Conservation (phyloP, 2,113 vertebrate species). For the Aegithalos caudatus region DNA sequence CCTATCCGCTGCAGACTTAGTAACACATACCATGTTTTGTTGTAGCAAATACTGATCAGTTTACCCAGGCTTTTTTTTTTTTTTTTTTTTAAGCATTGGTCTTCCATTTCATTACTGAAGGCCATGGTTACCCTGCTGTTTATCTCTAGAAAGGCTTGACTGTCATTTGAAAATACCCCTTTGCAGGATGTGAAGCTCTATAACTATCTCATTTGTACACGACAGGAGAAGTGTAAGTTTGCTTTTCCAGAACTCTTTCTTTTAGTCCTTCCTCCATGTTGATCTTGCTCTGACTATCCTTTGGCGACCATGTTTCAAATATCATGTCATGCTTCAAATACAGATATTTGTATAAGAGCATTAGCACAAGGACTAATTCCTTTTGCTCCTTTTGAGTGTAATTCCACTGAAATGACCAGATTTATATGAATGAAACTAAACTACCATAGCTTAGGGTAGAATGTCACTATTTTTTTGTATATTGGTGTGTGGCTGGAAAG, state of each 20-base stretch:
- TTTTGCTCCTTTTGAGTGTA: background rate
- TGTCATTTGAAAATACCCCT: background rate
- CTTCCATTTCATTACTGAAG: background rate
- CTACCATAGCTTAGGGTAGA: background rate
- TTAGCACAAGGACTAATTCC: background rate
- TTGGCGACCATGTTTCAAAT: background rate
- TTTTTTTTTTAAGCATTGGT: no score
- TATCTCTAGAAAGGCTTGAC: background rate
- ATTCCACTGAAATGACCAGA: background rate
- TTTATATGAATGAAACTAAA: background rate
- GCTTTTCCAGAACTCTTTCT: background rate
- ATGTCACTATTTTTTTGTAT: background rate
- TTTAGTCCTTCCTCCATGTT: background rate
- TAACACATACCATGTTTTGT: background rate
- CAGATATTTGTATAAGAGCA: background rate
- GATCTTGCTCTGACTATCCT: background rate
- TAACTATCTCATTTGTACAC: background rate
- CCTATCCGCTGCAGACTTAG: background rate
- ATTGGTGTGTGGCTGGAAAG: background rate
- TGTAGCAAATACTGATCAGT: background rate
- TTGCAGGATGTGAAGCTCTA: background rate
- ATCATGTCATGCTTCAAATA: background rate
- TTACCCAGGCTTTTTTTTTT: background rate
- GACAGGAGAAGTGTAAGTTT: background rate
- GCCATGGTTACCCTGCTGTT: background rate